Percentiles rank a stretch among this genome's conserved stretches.
Conservation (phyloP, 1,140 invertebrate species). For the Eumaeus atala region DNA sequence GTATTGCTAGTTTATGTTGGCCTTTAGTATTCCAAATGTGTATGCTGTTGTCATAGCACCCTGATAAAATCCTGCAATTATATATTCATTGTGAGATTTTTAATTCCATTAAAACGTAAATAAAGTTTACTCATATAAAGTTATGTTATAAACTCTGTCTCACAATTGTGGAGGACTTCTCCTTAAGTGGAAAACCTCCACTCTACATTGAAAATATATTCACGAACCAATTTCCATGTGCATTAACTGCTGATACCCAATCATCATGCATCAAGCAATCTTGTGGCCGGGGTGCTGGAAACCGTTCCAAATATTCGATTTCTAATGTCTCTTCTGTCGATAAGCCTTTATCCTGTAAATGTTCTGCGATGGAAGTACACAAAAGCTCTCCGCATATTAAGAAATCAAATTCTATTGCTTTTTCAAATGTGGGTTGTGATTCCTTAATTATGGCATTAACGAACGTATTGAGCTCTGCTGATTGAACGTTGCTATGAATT, state of each 20-base stretch:
- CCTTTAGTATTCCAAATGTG: conserved; percentile 92
- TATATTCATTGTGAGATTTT: too few relatives aligned
- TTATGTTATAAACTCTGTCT: too few relatives aligned
- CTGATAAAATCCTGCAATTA: conserved; percentile 86
- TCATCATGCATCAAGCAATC: conserved; percentile 95
- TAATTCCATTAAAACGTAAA: too few relatives aligned
- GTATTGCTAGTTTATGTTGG: conserved; percentile 86
- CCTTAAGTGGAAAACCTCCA: too few relatives aligned
- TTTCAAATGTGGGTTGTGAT: conserved; percentile 60
- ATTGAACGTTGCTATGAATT: conserved; percentile 81
- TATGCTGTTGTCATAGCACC: conserved; percentile 96
- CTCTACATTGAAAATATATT: too few relatives aligned
- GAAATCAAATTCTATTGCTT: conserved; percentile 90
- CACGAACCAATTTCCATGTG: conserved; percentile 81
- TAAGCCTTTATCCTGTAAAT: conserved; percentile 79
- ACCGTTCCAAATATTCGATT: conserved; percentile 92
- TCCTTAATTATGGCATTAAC: conserved; percentile 87
- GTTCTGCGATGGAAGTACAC: conserved; percentile 79
- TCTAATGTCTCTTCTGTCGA: conserved; percentile 87
- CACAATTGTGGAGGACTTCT: too few relatives aligned
- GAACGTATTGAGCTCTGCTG: conserved; percentile 84
- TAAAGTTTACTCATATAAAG: too few relatives aligned
- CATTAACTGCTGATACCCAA: conserved; percentile 92
- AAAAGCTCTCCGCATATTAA: conserved; percentile 88
- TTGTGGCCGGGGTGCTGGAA: conserved; percentile 91